These are phyloP conservation scores for Drosophila novamexicana DNA, from an alignment of 1,140 invertebrate species.

Conservation along the genomic window DNA sequence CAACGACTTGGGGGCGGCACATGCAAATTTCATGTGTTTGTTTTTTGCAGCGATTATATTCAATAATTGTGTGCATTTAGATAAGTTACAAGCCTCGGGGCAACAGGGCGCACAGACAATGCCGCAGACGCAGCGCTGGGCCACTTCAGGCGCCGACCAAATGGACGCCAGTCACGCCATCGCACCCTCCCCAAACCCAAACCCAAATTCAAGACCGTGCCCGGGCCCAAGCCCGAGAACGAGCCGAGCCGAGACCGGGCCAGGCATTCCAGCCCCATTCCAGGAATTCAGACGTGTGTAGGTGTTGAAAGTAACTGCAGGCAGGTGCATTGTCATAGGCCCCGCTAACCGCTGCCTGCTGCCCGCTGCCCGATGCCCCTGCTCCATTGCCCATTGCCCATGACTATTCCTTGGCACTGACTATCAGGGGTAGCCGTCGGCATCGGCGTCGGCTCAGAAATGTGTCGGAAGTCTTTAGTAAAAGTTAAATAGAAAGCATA, in stretches of 20 bases:
- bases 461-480: conserved; percentile 82
- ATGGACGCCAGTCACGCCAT: conserved; percentile 76
- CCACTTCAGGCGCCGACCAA: conserved; percentile 62
- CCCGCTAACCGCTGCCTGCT: not conserved
- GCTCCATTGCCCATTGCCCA: not conserved
- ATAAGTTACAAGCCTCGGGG: conserved; percentile 75
- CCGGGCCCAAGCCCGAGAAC: not conserved
- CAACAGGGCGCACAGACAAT: conserved; percentile 45
- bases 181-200: conserved; percentile 43
- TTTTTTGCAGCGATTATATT: conserved; percentile 79
- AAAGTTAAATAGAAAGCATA: conserved; percentile 83
- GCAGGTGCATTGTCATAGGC: conserved; percentile 42
- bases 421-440: conserved; percentile 1
- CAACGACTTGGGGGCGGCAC: conserved; percentile 69
- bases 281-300: conserved; percentile 57
- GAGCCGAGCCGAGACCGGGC: too few species aligned
- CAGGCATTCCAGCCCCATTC: not conserved
- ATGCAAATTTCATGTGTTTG: conserved; percentile 69
- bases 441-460: conserved; percentile 55
- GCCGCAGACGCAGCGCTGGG: conserved; percentile 19
- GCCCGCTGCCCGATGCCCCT: not conserved
- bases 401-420: not conserved
- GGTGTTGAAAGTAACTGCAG: conserved; percentile 74
- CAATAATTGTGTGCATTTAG: conserved; percentile 84
- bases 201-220: not conserved